phyloP scores from a whole-genome alignment of 2,113 vertebrate genomes.

The Anas platyrhynchos region DNA sequence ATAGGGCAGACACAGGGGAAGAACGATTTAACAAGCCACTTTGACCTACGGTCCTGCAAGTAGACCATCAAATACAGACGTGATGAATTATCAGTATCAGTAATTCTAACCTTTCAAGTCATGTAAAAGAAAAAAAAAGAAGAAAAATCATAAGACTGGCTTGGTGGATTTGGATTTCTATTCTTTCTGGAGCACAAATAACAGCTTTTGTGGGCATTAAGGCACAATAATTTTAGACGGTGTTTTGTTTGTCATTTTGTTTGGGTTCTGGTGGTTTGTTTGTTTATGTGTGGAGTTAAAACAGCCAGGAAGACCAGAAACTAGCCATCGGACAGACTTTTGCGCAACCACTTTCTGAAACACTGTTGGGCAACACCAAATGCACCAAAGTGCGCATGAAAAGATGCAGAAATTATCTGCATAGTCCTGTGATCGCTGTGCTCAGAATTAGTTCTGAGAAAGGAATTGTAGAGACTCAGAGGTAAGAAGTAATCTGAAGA shows the following conservation, averaged over 20 bases:
- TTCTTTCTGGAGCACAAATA: neutral
- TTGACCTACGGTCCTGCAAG: fast-evolving
- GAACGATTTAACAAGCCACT: neutral
- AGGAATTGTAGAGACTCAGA: neutral
- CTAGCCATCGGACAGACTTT: neutral
- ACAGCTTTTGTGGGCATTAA: neutral
- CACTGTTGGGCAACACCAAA: neutral
- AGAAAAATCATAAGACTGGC: neutral
- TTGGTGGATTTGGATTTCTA: neutral
- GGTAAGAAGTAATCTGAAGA: neutral
- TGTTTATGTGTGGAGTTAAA: neutral
- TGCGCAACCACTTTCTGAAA: neutral
- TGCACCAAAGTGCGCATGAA: neutral
- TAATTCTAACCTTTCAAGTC: neutral
- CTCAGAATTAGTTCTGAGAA: neutral
- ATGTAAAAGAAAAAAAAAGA: neutral
- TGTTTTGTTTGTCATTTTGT: neutral
- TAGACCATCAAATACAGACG: neutral
- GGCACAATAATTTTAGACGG: neutral
- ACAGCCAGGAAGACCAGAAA: neutral
- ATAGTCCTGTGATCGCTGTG: neutral
- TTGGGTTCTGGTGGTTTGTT: neutral
- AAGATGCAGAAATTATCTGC: neutral
- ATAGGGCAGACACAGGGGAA: neutral
- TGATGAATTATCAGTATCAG: neutral